Conservation (phyloP, 2,113 vertebrate species). For the Semnornis frantzii region DNA sequence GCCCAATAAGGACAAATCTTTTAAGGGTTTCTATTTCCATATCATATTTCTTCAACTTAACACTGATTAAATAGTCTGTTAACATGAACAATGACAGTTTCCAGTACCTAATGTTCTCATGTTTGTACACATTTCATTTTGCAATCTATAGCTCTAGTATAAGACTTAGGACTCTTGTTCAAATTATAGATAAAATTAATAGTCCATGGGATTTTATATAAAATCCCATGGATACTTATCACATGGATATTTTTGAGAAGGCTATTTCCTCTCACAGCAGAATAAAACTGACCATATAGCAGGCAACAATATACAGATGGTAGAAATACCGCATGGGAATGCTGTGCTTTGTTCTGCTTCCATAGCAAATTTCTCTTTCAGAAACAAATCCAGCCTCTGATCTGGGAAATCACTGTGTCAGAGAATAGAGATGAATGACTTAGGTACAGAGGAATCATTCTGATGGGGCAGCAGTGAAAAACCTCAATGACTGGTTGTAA, state of each 20-base stretch:
- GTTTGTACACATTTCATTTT: conserved; percentile 43
- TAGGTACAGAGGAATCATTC: neutral
- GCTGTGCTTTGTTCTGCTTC: neutral
- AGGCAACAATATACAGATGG: neutral
- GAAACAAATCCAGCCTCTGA: neutral
- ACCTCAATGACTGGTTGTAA: rapidly evolving
- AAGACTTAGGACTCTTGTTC: conserved; percentile 10
- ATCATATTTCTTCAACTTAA: neutral
- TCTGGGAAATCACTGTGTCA: neutral
- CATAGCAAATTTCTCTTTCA: neutral
- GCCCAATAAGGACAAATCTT: neutral
- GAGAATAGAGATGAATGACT: neutral
- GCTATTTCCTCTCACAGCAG: neutral
- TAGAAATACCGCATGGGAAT: neutral
- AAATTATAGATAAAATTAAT: conserved; percentile 30
- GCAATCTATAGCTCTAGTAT: neutral
- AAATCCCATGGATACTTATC: neutral
- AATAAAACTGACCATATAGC: neutral
- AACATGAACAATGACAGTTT: conserved; percentile 59
- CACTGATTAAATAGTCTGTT: conserved; percentile 50
- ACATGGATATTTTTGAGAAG: neutral
- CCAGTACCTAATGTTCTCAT: conserved; percentile 24
- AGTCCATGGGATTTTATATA: neutral
- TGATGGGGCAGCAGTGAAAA: neutral
- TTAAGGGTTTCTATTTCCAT: conserved; percentile 24